Evolutionary conservation across 64 coral and sea anemone genomes (phyloP).

Genomic region (Actinia tenebrosa): DNA sequence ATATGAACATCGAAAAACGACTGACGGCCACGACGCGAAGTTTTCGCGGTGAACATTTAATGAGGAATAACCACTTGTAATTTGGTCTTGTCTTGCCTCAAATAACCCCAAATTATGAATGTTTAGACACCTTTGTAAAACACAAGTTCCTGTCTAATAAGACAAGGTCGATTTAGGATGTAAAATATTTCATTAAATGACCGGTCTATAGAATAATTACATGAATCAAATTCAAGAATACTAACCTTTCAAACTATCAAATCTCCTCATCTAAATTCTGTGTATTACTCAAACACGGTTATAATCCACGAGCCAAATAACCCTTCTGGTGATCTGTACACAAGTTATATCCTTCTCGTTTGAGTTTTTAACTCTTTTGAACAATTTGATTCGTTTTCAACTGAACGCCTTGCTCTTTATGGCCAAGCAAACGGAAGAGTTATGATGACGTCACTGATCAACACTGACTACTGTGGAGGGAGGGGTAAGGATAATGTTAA

Average conservation of each 20-base stretch:
- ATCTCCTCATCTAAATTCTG: not conserved
- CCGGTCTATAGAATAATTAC: not conserved
- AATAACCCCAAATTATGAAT: not conserved
- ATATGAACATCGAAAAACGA: not conserved
- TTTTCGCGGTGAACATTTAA: constrained; percentile 1
- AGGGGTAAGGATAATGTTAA: not conserved
- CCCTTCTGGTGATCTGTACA: not conserved
- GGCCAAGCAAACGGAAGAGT: not conserved
- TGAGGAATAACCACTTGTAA: not conserved
- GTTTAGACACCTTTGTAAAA: not conserved
- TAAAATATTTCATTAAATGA: not conserved
- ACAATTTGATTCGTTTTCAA: not conserved
- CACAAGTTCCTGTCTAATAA: not conserved
- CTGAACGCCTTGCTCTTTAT: constrained; percentile 14
- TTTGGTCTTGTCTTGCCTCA: not conserved
- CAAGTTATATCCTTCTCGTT: not conserved
- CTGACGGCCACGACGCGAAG: not conserved
- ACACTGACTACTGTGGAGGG: not conserved
- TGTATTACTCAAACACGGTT: not conserved
- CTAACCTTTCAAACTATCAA: not conserved
- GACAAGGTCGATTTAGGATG: not conserved
- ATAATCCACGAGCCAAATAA: not conserved
- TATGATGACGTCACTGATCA: constrained; percentile 8
- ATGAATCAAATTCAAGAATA: not conserved
- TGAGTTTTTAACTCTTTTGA: not conserved